phyloP scores from a whole-genome alignment of 2,113 vertebrate genomes.

The Crocuta crocuta region DNA sequence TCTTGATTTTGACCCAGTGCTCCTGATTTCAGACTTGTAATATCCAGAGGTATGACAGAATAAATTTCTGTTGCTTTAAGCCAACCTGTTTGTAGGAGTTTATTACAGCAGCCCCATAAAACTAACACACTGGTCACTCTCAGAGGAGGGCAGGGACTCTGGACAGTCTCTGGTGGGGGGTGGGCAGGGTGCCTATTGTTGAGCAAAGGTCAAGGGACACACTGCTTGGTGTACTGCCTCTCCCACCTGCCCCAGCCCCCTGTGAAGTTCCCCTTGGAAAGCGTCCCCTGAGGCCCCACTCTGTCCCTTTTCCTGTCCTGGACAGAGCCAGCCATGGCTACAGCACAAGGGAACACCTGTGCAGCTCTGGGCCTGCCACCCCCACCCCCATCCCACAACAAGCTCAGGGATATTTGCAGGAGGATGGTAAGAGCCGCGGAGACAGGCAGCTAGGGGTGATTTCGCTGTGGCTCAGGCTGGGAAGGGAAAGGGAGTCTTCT shows the following conservation, averaged over 20 bases:
- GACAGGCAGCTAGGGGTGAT: neutral
- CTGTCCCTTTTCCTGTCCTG: neutral
- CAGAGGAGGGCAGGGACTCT: accelerated
- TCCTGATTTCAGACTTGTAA: neutral
- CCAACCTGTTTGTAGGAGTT: neutral
- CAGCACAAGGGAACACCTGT: neutral
- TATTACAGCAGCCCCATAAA: neutral
- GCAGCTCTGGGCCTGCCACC: neutral
- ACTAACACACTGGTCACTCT: neutral
- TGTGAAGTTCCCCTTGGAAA: neutral
- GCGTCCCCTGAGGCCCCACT: neutral
- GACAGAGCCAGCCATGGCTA: neutral
- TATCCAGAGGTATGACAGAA: neutral
- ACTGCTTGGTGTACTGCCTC: neutral
- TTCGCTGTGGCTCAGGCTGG: neutral
- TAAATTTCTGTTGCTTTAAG: neutral
- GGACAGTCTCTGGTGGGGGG: neutral
- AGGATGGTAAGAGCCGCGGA: neutral
- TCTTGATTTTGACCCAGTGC: neutral
- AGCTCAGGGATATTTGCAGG: neutral
- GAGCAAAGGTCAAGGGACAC: neutral
- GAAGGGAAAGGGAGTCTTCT: neutral
- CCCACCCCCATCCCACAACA: neutral
- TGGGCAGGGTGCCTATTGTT: neutral
- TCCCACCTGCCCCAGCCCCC: neutral